These are phyloP conservation scores for Dasypolia templi DNA, from an alignment of 2,888 invertebrate species.

Conservation along the genomic window DNA sequence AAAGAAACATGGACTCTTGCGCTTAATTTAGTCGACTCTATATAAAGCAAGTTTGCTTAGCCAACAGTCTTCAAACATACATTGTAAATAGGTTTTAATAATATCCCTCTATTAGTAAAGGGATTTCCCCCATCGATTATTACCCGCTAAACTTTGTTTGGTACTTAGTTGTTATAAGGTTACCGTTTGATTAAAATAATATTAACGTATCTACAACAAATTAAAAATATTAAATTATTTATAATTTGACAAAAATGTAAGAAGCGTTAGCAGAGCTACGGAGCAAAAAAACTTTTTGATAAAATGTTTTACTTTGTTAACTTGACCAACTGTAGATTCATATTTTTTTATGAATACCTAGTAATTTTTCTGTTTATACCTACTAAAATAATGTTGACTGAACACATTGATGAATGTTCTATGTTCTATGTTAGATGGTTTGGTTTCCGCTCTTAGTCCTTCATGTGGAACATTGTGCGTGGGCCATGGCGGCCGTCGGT, in stretches of 20 bases:
- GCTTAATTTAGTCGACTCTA: not conserved
- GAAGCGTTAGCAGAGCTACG: not conserved
- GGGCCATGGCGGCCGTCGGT: no score
- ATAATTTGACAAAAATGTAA: not conserved
- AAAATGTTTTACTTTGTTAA: not conserved
- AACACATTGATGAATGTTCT: no score
- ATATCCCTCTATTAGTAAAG: not conserved
- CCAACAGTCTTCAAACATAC: not conserved
- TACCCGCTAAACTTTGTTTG: constrained; percentile 1
- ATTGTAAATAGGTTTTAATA: not conserved
- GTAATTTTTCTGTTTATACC: not conserved
- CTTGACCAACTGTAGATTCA: not conserved
- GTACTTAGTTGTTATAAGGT: not conserved
- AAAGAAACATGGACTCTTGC: not conserved
- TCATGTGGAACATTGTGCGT: no score
- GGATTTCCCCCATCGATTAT: not conserved
- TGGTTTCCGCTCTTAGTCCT: no score
- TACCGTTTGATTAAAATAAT: not conserved
- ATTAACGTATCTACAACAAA: no score
- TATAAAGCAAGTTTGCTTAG: not conserved
- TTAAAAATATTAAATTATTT: no score
- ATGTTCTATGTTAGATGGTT: no score
- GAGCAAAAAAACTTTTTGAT: not conserved
- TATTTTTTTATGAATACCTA: not conserved
- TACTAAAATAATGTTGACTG: not conserved